These are phyloP conservation scores for Oxyura jamaicensis DNA, from an alignment of 2,113 vertebrate species.

Conservation along the genomic window DNA sequence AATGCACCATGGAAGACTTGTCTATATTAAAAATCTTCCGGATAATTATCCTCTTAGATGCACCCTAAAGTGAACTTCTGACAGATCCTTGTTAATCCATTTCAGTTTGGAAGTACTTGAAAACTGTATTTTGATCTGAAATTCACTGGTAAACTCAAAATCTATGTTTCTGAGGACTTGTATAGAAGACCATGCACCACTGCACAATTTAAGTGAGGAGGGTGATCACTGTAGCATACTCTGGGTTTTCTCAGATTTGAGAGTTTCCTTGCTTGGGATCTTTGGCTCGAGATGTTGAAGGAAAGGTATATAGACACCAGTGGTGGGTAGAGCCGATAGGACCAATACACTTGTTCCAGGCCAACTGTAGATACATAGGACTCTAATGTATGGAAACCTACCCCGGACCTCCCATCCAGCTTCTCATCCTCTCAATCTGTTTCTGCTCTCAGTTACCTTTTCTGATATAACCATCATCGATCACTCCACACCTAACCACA, in stretches of 20 bases:
- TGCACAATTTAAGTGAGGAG: not conserved
- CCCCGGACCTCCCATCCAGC: not conserved
- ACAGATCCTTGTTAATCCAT: not conserved
- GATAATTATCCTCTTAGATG: slow-evolving; percentile 18
- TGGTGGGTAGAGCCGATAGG: not conserved
- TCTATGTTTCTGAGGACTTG: not conserved
- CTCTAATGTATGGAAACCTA: not conserved
- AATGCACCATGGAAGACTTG: not conserved
- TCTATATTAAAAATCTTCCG: slow-evolving; percentile 18
- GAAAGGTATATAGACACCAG: not conserved
- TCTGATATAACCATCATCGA: not conserved
- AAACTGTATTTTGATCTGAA: not conserved
- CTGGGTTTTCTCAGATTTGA: not conserved
- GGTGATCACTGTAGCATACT: not conserved
- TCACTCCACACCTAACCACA: not conserved
- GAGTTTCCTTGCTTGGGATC: not conserved
- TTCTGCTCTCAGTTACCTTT: not conserved
- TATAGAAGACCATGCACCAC: not conserved
- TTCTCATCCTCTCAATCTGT: not conserved
- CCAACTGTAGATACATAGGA: not conserved
- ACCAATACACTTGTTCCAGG: not conserved
- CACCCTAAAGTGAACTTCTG: not conserved
- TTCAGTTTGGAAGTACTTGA: slow-evolving; percentile 24
- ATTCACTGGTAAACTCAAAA: not conserved
- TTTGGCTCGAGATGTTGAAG: not conserved